phyloP scores from a whole-genome alignment of 2,797 vertebrate species.

The Karalla daura region DNA sequence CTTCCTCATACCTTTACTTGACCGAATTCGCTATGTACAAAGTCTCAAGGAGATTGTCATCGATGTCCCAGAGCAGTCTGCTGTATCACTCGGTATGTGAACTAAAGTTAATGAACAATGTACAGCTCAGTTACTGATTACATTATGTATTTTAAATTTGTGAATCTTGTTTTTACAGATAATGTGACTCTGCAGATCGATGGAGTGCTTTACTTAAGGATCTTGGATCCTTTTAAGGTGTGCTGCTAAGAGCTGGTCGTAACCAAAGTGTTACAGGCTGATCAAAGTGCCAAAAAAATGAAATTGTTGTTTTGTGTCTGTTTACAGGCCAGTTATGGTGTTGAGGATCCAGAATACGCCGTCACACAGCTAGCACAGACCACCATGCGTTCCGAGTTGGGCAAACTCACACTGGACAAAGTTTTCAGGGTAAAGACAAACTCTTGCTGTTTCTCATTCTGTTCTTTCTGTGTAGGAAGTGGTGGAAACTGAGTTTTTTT shows the following conservation, averaged over 20 bases:
- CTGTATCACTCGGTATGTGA: conserved; percentile 88
- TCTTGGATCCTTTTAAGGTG: conserved; percentile 97
- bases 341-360: conserved; percentile 97
- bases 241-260: neutral
- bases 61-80: conserved; percentile 96
- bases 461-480: neutral
- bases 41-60: conserved; percentile 99
- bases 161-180: conserved; percentile 78
- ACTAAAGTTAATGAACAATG: neutral
- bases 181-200: conserved; percentile 97
- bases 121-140: neutral
- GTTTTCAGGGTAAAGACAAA: conserved; percentile 90
- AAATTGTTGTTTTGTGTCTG: neutral
- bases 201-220: conserved; percentile 95
- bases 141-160: neutral
- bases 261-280: neutral
- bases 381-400: conserved; percentile 97
- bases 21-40: conserved; percentile 93
- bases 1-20: conserved; percentile 93
- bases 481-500: neutral
- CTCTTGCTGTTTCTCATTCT: neutral
- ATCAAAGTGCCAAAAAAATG: neutral
- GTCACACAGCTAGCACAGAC: conserved; percentile 98
- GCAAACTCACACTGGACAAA: conserved; percentile 96
- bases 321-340: conserved; percentile 95